Base-by-base conservation (phyloP, 2,797 vertebrate species). In the Chloroceryle inda region DNA sequence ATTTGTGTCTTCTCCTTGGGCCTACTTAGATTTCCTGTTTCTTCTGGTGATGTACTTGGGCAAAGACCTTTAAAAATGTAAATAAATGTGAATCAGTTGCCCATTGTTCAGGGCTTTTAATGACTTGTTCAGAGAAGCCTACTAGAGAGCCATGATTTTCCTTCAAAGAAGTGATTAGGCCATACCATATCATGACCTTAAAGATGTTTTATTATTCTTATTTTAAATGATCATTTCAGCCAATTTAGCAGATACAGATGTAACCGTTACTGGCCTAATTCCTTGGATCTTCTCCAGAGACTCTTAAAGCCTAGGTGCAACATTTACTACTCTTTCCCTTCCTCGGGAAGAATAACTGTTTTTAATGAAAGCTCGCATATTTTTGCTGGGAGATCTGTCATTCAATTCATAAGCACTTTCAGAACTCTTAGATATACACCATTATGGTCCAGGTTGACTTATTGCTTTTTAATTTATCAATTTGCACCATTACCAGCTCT, bases 161-260 rank as follows among this genome's bases (percentile, higher is more conserved):
- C 88, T 94, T 52, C 80, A 38, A 73, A 79, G 94, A 19, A 81
- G 74, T 13, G 69, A 88, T 94, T 3, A 76, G 96, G 56, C 59
- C 74, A 31, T 8, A 69, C 76, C 83, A 29, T 52, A 73, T 21
- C 59, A 71, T 40, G 94, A 91, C 93, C 94, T 96, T 67, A 94
- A 73, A 82, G 84, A 92, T 80, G 81, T 85, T 95, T 93, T 68
- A 96, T 96, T 97, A 96, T 96, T 96, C 92, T 96, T 96, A 40
- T 85, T 92, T 93, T 95, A 97, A 96, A 89, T 17, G 94, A 91
- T 94, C 92, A 85, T 95, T 94, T 84, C 29, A 80, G 47, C 68
- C 92, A 96, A 96, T 96, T 97, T 95, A 96, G 94, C 82, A 49
- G 94, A 94, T 89, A 96, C 96, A 96, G 96, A 96, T 96, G 95